Conservation (phyloP, 2,888 invertebrate species). For the Caenorhabditis angaria region DNA sequence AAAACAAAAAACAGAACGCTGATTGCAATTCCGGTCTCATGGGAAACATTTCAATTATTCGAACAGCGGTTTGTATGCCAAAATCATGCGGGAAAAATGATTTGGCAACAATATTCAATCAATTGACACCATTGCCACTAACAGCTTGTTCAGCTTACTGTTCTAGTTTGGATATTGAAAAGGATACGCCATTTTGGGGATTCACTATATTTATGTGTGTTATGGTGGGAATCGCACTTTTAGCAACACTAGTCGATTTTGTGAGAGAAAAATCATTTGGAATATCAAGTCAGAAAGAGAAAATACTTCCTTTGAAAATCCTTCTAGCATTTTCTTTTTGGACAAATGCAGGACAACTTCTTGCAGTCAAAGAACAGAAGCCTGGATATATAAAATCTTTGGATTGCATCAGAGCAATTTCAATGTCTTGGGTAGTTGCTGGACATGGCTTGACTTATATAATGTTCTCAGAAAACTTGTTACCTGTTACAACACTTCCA, state of each 20-base stretch:
- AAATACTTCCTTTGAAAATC: constrained; percentile 9
- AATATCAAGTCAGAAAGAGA: constrained; percentile 10
- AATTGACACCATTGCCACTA: constrained; percentile 16
- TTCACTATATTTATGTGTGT: constrained; percentile 23
- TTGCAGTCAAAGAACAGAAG: constrained; percentile 21
- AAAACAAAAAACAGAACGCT: no score
- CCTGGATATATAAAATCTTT: constrained; percentile 48
- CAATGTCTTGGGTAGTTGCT: constrained; percentile 60
- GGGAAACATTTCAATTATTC: background rate
- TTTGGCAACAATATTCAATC: constrained; percentile 19
- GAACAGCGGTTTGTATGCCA: constrained; percentile 30
- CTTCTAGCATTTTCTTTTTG: constrained; percentile 43
- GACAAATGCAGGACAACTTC: constrained; percentile 32
- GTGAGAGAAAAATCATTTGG: constrained; percentile 17
- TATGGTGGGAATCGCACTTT: constrained; percentile 7
- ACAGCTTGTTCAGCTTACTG: constrained; percentile 24
- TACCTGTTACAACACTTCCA: constrained; percentile 17
- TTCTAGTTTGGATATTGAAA: constrained; percentile 15
- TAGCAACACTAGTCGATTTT: constrained; percentile 22
- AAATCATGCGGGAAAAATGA: constrained; percentile 14
- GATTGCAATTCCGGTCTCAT: background rate
- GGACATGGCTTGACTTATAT: constrained; percentile 39
- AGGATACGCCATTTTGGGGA: constrained; percentile 24
- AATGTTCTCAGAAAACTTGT: constrained; percentile 15
- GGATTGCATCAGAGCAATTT: constrained; percentile 56